Conservation (phyloP, 2,888 invertebrate genomes). For the Lochmaea crataegi region DNA sequence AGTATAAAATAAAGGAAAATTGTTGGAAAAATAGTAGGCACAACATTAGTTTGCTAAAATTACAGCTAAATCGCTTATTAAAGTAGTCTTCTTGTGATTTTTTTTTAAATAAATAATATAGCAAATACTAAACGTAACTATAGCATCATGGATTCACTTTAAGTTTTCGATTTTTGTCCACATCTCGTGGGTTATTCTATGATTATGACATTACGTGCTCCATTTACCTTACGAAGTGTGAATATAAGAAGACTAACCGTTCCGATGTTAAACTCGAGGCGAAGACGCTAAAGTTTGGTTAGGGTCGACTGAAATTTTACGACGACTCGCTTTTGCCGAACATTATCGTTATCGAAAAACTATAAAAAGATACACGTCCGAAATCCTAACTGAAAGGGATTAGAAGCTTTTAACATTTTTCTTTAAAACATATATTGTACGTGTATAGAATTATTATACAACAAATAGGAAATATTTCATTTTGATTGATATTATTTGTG, state of each 20-base stretch:
- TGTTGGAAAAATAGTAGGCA: too few species aligned
- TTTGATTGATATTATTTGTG: not conserved
- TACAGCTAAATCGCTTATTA: too few species aligned
- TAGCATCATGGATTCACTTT: constrained; percentile 8
- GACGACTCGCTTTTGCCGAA: constrained; percentile 22
- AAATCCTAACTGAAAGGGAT: not conserved
- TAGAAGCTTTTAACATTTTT: not conserved
- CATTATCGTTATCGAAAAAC: constrained; percentile 40
- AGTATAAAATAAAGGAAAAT: too few species aligned
- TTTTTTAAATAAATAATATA: not conserved
- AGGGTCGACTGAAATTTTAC: constrained; percentile 38
- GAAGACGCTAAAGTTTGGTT: constrained; percentile 28
- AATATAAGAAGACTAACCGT: constrained; percentile 37
- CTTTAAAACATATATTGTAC: not conserved
- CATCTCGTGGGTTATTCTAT: constrained; percentile 26
- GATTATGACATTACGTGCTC: constrained; percentile 46
- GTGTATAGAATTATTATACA: not conserved
- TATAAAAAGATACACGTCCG: constrained; percentile 28
- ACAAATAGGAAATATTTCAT: not conserved
- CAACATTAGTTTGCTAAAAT: too few species aligned
- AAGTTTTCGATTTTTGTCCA: constrained; percentile 31
- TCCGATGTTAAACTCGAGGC: constrained; percentile 21
- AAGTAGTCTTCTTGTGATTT: too few species aligned
- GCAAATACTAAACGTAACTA: not conserved
- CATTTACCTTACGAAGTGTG: constrained; percentile 43